A percentile compares a stretch with the other conserved stretches of the same genome.
Evolutionary conservation across 2,797 vertebrate genomes (phyloP).

Genomic region (Arctocebus calabarensis): DNA sequence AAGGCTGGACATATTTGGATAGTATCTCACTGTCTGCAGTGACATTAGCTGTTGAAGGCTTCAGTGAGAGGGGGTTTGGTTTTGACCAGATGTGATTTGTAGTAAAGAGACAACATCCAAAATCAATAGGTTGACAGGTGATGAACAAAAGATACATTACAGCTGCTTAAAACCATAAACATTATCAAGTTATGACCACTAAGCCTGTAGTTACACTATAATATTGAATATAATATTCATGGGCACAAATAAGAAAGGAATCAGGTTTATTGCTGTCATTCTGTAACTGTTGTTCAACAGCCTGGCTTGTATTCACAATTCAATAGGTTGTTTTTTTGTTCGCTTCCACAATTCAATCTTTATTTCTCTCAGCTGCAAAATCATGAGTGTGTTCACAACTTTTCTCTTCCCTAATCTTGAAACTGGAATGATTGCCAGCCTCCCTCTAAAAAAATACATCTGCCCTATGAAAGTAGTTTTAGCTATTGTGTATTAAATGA

Average conservation of each 20-base stretch:
- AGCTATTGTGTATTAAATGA: slow-evolving; percentile 54
- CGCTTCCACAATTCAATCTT: slow-evolving; percentile 28
- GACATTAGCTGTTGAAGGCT: background rate
- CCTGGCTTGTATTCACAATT: slow-evolving; percentile 50
- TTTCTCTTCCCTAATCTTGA: slow-evolving; percentile 29
- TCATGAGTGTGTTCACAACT: slow-evolving; percentile 42
- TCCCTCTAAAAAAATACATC: slow-evolving; percentile 35
- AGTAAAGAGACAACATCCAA: background rate
- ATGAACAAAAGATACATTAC: slow-evolving; percentile 32
- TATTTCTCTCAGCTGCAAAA: slow-evolving; percentile 51
- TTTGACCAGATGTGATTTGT: slow-evolving; percentile 30
- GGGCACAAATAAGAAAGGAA: slow-evolving; percentile 33
- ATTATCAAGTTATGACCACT: slow-evolving; percentile 17
- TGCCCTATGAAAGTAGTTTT: slow-evolving; percentile 9
- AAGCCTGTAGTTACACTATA: background rate
- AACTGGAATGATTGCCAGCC: slow-evolving; percentile 60
- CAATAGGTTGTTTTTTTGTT: background rate
- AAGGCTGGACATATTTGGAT: background rate
- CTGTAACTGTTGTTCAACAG: slow-evolving; percentile 37
- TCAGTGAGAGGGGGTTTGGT: background rate
- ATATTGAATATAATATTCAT: background rate
- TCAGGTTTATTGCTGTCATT: slow-evolving; percentile 36
- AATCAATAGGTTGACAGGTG: slow-evolving; percentile 55
- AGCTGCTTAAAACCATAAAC: slow-evolving; percentile 47
- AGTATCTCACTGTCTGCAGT: slow-evolving; percentile 1